Percentiles rank a stretch among this genome's conserved stretches.
These are phyloP conservation scores for Poeciliopsis prolifica DNA, from an alignment of 2,113 vertebrate species.

Conservation along the genomic window DNA sequence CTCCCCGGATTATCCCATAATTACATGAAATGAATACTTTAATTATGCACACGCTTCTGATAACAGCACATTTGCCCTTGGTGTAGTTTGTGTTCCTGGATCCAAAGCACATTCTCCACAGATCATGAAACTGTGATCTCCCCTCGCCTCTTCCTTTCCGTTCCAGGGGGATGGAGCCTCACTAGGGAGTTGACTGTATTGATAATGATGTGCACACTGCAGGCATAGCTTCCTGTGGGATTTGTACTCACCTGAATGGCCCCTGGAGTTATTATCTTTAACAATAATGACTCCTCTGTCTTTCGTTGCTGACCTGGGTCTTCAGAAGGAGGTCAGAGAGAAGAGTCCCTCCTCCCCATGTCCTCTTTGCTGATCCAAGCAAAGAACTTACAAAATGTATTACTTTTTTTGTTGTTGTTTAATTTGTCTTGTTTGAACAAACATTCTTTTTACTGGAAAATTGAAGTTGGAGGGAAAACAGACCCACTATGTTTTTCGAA, in stretches of 20 bases:
- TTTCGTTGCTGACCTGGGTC: constrained; percentile 31
- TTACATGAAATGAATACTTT: constrained; percentile 81
- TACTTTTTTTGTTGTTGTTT: background rate
- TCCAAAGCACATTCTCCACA: constrained; percentile 67
- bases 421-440: no score
- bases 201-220: constrained; percentile 71
- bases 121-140: constrained; percentile 77
- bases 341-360: background rate
- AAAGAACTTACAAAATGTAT: constrained; percentile 1
- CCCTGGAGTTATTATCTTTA: constrained; percentile 68
- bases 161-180: constrained; percentile 64
- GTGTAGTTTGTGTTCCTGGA: constrained; percentile 76
- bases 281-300: constrained; percentile 61
- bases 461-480: background rate
- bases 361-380: constrained; percentile 12
- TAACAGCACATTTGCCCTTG: constrained; percentile 78
- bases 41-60: constrained; percentile 78
- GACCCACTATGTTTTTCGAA: background rate
- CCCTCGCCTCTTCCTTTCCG: constrained; percentile 69
- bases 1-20: constrained; percentile 76
- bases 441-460: background rate
- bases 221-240: constrained; percentile 59
- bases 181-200: constrained; percentile 68
- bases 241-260: constrained; percentile 61
- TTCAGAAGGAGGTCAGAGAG: constrained; percentile 38